phyloP scores from a whole-genome alignment of 1,140 invertebrate species.

The Sycobia sp. region DNA sequence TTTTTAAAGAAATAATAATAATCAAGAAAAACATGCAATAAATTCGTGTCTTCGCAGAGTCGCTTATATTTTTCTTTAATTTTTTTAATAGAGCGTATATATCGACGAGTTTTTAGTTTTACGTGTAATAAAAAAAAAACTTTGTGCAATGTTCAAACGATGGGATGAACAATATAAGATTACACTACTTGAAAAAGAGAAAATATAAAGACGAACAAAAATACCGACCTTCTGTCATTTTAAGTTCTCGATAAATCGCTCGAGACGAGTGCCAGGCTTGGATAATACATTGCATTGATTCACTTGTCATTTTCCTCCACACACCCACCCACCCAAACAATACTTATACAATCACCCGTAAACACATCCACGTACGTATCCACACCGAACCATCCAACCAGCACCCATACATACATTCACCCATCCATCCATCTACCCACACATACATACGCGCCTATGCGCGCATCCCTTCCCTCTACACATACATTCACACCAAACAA shows the following conservation, averaged over 20 bases:
- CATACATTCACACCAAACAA: background rate
- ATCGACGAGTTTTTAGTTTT: background rate
- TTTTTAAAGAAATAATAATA: background rate
- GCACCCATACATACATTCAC: conserved; percentile 1
- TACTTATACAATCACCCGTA: background rate
- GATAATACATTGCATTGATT: conserved; percentile 30
- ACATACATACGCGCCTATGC: background rate
- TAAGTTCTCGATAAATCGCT: conserved; percentile 20
- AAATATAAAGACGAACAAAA: background rate
- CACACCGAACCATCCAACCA: background rate
- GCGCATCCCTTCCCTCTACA: too few relatives aligned
- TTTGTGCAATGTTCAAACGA: conserved; percentile 29
- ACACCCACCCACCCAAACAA: background rate
- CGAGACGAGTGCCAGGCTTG: conserved; percentile 33
- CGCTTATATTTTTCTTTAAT: background rate
- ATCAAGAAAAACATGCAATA: background rate
- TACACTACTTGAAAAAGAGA: background rate
- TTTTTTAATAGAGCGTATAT: background rate
- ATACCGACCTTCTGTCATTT: conserved; percentile 24
- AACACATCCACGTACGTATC: conserved; percentile 2
- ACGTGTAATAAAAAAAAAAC: background rate
- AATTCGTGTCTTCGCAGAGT: too few relatives aligned
- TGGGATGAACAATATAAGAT: conserved; percentile 30
- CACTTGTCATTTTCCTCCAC: conserved; percentile 28
- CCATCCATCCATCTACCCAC: background rate